Evolutionary conservation across 1,140 invertebrate genomes (phyloP).

Genomic region (Zelostemma sp.): DNA sequence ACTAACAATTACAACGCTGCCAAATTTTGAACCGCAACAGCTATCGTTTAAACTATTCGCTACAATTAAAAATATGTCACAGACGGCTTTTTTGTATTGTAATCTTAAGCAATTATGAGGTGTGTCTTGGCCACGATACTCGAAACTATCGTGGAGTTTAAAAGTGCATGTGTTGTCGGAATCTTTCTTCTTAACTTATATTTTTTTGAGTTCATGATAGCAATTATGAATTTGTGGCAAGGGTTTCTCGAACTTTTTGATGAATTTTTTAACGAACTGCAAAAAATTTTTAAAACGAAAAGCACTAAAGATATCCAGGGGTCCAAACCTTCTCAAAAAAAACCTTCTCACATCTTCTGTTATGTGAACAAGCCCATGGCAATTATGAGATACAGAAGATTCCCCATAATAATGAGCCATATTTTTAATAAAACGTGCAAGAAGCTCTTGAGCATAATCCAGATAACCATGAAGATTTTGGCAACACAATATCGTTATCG

Average conservation of each 20-base stretch:
- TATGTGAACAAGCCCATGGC: conserved; percentile 21
- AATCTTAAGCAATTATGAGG: too few relatives aligned
- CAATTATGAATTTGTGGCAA: conserved; percentile 17
- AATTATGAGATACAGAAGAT: conserved; percentile 21
- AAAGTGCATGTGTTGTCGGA: too few relatives aligned
- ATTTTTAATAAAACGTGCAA: conserved; percentile 14
- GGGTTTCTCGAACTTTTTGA: conserved; percentile 13
- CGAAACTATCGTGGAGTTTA: too few relatives aligned
- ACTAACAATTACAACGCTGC: too few relatives aligned
- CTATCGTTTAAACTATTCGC: too few relatives aligned
- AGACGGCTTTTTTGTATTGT: too few relatives aligned
- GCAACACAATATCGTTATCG: not conserved
- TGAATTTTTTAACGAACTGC: conserved; percentile 7
- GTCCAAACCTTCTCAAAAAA: too few relatives aligned
- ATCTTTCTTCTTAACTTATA: too few relatives aligned
- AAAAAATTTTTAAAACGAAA: conserved; percentile 32
- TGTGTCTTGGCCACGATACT: too few relatives aligned
- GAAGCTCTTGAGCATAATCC: conserved; percentile 15
- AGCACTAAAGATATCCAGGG: conserved; percentile 24
- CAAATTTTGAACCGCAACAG: too few relatives aligned
- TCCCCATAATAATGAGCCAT: conserved; percentile 14
- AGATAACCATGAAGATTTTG: not conserved
- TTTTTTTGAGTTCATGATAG: too few relatives aligned
- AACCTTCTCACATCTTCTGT: conserved; percentile 15
- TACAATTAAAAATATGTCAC: too few relatives aligned